phyloP scores from a whole-genome alignment of 2,797 vertebrate species.

The Rhabdomys pumilio region DNA sequence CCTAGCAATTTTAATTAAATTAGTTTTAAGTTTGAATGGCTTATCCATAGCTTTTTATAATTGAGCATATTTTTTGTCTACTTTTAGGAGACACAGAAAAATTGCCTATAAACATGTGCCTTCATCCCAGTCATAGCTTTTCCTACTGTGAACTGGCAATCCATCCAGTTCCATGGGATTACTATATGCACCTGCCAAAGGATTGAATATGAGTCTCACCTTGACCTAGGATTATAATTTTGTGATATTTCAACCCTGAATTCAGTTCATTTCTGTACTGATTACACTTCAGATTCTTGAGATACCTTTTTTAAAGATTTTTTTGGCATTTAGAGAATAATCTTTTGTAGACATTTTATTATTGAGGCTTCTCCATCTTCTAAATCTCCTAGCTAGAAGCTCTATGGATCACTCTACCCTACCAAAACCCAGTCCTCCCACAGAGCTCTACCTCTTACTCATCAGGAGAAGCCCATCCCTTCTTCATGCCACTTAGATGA shows the following conservation, averaged over 20 bases:
- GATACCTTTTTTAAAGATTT: constrained; percentile 34
- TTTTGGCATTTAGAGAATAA: neutral
- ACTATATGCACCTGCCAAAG: neutral
- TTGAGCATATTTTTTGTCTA: constrained; percentile 63
- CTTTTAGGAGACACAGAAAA: constrained; percentile 51
- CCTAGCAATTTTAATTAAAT: constrained; percentile 82
- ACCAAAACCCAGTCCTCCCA: neutral
- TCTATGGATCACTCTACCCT: neutral
- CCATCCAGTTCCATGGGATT: neutral
- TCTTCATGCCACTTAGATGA: neutral
- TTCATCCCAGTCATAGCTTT: constrained; percentile 39
- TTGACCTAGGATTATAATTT: constrained; percentile 2
- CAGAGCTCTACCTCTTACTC: neutral
- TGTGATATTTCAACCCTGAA: neutral
- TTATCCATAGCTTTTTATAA: constrained; percentile 68
- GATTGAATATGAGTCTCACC: neutral
- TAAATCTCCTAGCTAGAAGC: neutral
- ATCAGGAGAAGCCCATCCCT: neutral
- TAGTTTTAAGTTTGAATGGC: constrained; percentile 79
- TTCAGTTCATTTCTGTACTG: neutral
- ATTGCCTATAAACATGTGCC: neutral
- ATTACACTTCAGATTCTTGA: neutral
- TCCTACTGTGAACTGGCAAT: neutral
- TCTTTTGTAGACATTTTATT: neutral
- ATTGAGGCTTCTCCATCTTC: constrained; percentile 11